Percentiles rank a stretch among this genome's conserved stretches.
Conservation (phyloP, 2,113 vertebrate species). For the Polypterus bichir region DNA sequence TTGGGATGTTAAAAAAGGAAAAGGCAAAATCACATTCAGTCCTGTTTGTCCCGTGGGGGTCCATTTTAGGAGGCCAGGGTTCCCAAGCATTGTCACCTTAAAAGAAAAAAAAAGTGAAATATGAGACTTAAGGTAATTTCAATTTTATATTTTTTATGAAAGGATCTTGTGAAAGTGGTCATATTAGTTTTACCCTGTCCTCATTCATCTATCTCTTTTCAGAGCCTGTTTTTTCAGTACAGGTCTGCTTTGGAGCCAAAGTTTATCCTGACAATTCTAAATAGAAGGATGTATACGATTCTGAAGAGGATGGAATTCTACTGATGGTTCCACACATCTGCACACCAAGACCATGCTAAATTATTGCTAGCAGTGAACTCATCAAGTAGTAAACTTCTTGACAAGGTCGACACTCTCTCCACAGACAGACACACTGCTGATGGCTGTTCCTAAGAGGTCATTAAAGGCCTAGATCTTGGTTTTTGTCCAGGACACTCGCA, state of each 20-base stretch:
- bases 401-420: too few species aligned
- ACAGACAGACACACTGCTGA: too few species aligned
- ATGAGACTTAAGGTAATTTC: background rate
- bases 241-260: background rate
- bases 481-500: too few species aligned
- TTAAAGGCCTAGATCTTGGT: too few species aligned
- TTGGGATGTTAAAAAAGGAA: constrained; percentile 27
- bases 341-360: too few species aligned
- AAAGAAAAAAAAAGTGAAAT: constrained; percentile 7
- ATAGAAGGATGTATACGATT: too few species aligned
- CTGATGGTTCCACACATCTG: too few species aligned
- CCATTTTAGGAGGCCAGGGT: constrained; percentile 52
- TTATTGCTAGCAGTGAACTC: too few species aligned
- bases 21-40: constrained; percentile 54
- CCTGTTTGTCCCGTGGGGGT: constrained; percentile 27
- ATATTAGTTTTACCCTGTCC: background rate
- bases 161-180: background rate
- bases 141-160: background rate
- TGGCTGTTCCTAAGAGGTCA: too few species aligned
- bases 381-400: too few species aligned
- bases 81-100: constrained; percentile 68
- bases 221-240: background rate
- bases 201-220: background rate
- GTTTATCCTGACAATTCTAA: background rate
- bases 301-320: too few species aligned